Conservation (phyloP, 2,888 invertebrate species). For the Copidosoma aretas region DNA sequence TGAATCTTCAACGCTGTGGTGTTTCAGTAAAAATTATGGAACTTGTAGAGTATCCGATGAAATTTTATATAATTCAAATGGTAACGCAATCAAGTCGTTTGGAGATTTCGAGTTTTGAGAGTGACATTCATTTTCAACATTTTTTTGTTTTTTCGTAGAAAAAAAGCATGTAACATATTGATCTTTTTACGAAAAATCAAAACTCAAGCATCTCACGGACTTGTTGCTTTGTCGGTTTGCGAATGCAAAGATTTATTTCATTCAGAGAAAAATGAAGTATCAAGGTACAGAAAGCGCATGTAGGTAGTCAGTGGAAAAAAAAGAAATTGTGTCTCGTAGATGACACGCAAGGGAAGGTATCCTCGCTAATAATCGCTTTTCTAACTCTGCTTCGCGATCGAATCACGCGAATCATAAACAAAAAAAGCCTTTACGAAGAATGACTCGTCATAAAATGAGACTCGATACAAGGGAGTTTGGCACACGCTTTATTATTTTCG, state of each 20-base stretch:
- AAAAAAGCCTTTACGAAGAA: constrained; percentile 18
- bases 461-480: constrained; percentile 22
- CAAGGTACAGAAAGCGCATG: background rate
- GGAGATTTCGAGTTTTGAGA: background rate
- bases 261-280: background rate
- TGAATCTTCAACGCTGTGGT: too few relatives aligned
- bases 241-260: background rate
- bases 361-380: constrained; percentile 36
- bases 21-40: too few relatives aligned
- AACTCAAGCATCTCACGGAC: background rate
- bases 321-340: constrained; percentile 6
- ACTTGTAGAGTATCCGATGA: too few relatives aligned
- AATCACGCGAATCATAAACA: constrained; percentile 20
- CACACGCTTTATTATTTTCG: constrained; percentile 5
- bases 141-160: constrained; percentile 4
- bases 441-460: constrained; percentile 34
- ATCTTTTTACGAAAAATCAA: background rate
- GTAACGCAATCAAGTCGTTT: too few relatives aligned
- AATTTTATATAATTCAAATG: too few relatives aligned
- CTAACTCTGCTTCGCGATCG: constrained; percentile 30
- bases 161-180: background rate
- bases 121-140: background rate
- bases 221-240: background rate
- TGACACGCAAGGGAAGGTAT: constrained; percentile 30
- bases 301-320: background rate